A percentile compares a stretch with the other conserved stretches of the same genome.
Conservation (phyloP, 2,113 vertebrate genomes). For the Dasyprocta punctata region DNA sequence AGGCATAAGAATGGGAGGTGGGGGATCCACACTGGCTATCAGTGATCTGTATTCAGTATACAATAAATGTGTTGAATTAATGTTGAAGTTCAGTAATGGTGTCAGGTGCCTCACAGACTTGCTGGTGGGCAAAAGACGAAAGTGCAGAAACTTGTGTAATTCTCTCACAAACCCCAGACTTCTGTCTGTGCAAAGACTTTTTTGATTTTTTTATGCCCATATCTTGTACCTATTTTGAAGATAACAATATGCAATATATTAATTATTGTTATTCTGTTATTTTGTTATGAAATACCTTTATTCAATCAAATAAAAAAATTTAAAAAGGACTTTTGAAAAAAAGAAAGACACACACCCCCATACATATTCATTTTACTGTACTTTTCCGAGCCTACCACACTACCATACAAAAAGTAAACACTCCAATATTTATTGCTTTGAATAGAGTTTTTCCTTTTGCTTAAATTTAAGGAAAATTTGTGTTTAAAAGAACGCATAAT, state of each 20-base stretch:
- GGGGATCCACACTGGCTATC: neutral
- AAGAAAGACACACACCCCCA: neutral
- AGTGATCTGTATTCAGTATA: neutral
- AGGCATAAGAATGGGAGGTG: neutral
- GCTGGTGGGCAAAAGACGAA: neutral
- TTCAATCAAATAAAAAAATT: too few species aligned
- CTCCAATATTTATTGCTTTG: slow-evolving; percentile 39
- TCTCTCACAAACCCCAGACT: neutral
- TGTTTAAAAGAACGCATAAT: slow-evolving; percentile 42
- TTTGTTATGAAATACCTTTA: neutral
- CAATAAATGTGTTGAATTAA: neutral
- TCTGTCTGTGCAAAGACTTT: neutral
- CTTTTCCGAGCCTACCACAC: neutral
- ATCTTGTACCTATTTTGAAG: neutral
- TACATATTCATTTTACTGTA: neutral
- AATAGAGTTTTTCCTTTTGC: slow-evolving; percentile 59
- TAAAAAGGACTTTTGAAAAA: neutral
- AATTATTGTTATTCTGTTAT: neutral
- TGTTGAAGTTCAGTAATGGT: neutral
- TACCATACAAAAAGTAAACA: slow-evolving; percentile 36
- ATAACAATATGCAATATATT: neutral
- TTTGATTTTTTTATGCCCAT: neutral
- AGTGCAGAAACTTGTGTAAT: neutral
- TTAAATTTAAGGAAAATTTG: slow-evolving; percentile 61
- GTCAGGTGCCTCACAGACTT: neutral